These are phyloP conservation scores for Ladona fulva DNA, from an alignment of 1,140 invertebrate species.

Conservation along the genomic window DNA sequence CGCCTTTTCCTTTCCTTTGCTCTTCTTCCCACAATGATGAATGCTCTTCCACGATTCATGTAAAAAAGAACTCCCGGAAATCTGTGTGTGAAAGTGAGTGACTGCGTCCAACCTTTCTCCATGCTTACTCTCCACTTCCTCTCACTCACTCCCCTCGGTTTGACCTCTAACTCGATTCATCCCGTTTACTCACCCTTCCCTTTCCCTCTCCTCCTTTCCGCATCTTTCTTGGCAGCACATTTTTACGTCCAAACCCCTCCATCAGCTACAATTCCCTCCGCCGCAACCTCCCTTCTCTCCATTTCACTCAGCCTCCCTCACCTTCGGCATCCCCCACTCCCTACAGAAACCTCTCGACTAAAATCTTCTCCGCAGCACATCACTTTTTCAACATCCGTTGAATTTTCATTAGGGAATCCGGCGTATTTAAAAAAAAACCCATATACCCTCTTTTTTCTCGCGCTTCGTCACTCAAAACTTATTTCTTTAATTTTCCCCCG, in stretches of 20 bases:
- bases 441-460: neutral
- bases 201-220: neutral
- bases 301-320: neutral
- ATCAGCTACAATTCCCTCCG: neutral
- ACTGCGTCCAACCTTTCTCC: slow-evolving; percentile 2
- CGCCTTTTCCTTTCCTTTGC: too few species aligned
- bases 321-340: neutral
- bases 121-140: neutral
- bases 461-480: neutral
- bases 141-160: neutral
- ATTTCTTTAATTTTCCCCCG: neutral
- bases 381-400: neutral
- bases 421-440: neutral
- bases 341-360: neutral
- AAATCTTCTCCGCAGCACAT: neutral
- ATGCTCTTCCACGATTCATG: too few species aligned
- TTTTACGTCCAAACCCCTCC: neutral
- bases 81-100: neutral
- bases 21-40: too few species aligned
- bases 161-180: neutral
- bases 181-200: neutral
- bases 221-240: neutral
- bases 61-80: neutral
- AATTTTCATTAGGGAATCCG: slow-evolving; percentile 6
- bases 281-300: neutral